Percentiles rank a stretch among this genome's conserved stretches.
These are phyloP conservation scores for Thinocorus orbignyianus DNA, from an alignment of 2,113 vertebrate species.

Conservation along the genomic window DNA sequence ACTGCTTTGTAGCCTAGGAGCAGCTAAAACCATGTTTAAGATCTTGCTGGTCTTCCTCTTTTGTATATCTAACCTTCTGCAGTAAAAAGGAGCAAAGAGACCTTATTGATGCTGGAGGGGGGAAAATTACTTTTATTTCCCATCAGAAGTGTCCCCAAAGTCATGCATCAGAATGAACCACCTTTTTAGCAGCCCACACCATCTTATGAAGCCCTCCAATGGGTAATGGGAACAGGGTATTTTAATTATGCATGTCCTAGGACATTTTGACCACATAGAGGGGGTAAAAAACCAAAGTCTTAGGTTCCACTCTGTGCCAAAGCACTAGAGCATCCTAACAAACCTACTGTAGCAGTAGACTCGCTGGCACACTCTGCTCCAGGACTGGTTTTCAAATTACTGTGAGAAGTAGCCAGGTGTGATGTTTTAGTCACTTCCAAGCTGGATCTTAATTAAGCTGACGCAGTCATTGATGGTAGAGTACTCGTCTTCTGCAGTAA, in stretches of 20 bases:
- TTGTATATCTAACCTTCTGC: background rate
- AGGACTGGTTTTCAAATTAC: background rate
- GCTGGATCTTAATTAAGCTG: background rate
- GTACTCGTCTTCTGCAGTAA: background rate
- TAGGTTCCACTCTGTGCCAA: background rate
- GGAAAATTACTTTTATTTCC: background rate
- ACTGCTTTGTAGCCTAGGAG: background rate
- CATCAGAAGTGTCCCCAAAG: background rate
- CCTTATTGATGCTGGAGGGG: background rate
- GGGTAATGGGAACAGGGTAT: background rate
- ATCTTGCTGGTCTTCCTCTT: background rate
- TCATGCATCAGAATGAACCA: background rate
- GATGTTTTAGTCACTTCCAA: background rate
- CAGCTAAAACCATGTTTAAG: background rate
- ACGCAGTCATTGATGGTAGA: fast-evolving
- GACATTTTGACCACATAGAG: background rate
- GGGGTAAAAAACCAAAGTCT: background rate
- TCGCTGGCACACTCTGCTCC: background rate
- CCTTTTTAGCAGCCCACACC: background rate
- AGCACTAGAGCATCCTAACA: background rate
- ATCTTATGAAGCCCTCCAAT: background rate
- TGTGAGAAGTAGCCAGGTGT: background rate
- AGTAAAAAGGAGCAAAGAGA: background rate
- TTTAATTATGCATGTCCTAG: background rate
- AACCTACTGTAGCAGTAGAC: background rate